Percentiles rank a stretch among this genome's conserved stretches.
Conservation (phyloP, 2,797 vertebrate genomes). For the Hypotaenidia philippensis region DNA sequence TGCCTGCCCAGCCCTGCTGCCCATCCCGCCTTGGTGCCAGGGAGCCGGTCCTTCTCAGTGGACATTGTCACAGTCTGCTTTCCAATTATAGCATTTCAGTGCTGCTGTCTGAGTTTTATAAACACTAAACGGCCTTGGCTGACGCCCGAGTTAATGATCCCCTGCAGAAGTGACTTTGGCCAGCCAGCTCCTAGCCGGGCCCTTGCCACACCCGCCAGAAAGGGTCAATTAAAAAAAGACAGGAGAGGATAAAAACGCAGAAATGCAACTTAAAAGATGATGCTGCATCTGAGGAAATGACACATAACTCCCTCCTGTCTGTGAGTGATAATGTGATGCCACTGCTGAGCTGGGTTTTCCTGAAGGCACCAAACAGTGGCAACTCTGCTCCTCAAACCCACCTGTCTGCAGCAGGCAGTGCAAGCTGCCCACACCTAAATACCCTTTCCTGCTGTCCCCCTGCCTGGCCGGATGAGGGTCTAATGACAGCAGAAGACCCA, state of each 20-base stretch:
- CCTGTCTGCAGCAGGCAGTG: not conserved
- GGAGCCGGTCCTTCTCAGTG: not conserved
- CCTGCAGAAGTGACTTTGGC: slow-evolving; percentile 65
- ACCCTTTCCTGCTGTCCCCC: not conserved
- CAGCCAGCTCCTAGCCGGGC: not conserved
- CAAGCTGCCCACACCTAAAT: not conserved
- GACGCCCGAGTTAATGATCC: slow-evolving; percentile 68
- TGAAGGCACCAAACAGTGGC: not conserved
- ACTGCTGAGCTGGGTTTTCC: not conserved
- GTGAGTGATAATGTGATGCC: not conserved
- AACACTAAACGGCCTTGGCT: slow-evolving; percentile 58
- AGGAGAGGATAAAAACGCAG: not conserved
- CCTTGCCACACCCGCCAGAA: not conserved
- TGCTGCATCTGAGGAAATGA: slow-evolving; percentile 48
- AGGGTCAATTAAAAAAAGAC: slow-evolving; percentile 40
- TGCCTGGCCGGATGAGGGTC: fast-evolving
- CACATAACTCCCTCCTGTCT: not conserved
- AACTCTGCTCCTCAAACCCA: not conserved
- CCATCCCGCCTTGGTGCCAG: not conserved
- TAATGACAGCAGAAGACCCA: fast-evolving
- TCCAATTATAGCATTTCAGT: slow-evolving; percentile 68
- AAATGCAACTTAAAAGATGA: slow-evolving; percentile 25
- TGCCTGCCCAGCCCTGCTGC: not conserved
- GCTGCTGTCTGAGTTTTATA: slow-evolving; percentile 56
- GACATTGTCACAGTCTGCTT: slow-evolving; percentile 22